These are phyloP conservation scores for Pardalotus punctatus DNA, from an alignment of 2,113 vertebrate genomes.

Conservation along the genomic window DNA sequence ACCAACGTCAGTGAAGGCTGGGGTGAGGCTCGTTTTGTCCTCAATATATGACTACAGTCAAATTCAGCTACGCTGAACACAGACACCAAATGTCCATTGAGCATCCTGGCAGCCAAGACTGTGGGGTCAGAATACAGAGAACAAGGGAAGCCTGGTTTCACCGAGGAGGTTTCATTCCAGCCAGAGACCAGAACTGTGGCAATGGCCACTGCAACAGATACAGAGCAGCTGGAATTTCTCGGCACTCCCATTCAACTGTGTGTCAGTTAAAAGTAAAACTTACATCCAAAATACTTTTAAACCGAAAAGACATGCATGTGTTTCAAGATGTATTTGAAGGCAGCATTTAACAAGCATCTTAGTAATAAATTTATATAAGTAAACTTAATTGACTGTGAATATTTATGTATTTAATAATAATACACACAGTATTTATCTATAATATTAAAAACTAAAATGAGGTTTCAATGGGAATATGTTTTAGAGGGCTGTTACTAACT, in stretches of 20 bases:
- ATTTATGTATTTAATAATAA: not conserved
- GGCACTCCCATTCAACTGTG: not conserved
- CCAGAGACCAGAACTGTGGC: not conserved
- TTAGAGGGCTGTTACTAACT: not conserved
- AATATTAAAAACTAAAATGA: not conserved
- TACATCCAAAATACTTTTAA: not conserved
- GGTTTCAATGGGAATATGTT: not conserved
- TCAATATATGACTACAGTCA: not conserved
- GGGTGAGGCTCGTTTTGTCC: not conserved
- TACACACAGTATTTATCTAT: not conserved
- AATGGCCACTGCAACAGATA: not conserved
- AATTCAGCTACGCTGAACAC: not conserved
- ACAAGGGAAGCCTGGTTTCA: not conserved
- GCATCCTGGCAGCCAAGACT: accelerated
- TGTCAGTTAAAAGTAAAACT: not conserved
- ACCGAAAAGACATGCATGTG: not conserved
- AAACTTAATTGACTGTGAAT: not conserved
- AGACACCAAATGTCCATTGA: not conserved
- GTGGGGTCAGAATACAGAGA: not conserved
- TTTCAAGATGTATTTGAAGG: not conserved
- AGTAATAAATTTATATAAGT: not conserved
- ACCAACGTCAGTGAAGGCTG: not conserved
- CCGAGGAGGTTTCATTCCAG: not conserved
- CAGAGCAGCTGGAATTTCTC: not conserved
- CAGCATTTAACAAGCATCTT: not conserved